Evolutionary conservation across 2,888 invertebrate species (phyloP), one percentile per base, ranked within the genome.

Genomic region (Pammene aurita): DNA sequence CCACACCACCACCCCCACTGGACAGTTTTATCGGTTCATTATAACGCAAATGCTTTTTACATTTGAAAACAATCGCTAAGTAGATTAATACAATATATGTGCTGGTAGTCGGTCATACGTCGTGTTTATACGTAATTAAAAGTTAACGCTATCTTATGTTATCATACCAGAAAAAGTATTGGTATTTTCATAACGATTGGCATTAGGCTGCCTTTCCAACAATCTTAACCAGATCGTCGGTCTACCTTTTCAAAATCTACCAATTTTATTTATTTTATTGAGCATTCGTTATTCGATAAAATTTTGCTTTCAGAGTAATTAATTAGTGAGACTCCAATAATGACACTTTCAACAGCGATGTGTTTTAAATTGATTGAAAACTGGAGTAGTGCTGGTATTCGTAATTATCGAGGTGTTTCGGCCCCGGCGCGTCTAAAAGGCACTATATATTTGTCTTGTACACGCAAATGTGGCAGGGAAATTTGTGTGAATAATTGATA

Each of bases 401-500:
- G 81, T 89, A 89, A 89, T 89, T 89, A 89, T 80, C 88, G 83
- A 86, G 84, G 83, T 83, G 83, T 84, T 85, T 85, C 83, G 84
- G 81, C 80, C 81, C 81, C 82, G 80, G 78, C 84, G 82, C 80
- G 84, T 85, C 83, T 81, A 82, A 83, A 82, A 81, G 81, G 77
- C 78, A 42, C 42, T 42, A 82, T 81, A 88, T 90, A 90, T 90
- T 90, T 90, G 90, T 90, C 89, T 90, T 90, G 85, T 81, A 91
- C 92, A 92, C 91, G 92, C 92, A 92, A 92, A 92, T 92, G 92
- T 87, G 84, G 82, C 79, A 83, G 88, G 88, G 86, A 87, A 83
- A 88, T 88, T 89, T 84, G 85, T 88, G 84, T 92, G 90, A 92
- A 92, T 92, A 92, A 92, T 92, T 91, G 89, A 92, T 92, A 87